Conservation (phyloP, 2,888 invertebrate species). For the Amphipoea oculea region DNA sequence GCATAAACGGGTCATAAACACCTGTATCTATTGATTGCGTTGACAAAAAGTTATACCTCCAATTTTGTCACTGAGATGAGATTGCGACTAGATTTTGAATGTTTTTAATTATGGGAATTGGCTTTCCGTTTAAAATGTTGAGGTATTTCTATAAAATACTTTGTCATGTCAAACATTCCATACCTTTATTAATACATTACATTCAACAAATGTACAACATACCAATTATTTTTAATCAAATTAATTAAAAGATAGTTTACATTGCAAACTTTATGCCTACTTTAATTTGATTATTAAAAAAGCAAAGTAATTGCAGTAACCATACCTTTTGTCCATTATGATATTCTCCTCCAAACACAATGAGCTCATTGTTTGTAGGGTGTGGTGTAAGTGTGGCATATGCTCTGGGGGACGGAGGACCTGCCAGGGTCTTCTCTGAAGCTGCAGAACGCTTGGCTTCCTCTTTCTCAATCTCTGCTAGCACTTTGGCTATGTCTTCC, state of each 20-base stretch:
- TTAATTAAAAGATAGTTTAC: not conserved
- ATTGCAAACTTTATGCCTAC: not conserved
- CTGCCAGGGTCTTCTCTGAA: slow-evolving; percentile 90
- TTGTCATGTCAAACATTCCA: no score
- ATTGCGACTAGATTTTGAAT: no score
- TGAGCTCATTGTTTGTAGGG: slow-evolving; percentile 95
- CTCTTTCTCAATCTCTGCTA: slow-evolving; percentile 94
- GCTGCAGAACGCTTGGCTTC: slow-evolving; percentile 93
- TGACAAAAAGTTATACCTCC: no score
- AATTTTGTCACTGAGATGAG: no score
- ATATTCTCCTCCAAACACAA: slow-evolving; percentile 98
- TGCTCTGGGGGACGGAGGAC: slow-evolving; percentile 93
- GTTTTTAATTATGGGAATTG: no score
- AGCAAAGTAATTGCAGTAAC: not conserved
- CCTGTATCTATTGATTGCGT: no score
- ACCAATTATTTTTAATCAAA: not conserved
- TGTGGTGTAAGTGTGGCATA: slow-evolving; percentile 95
- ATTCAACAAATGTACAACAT: no score
- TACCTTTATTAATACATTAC: no score
- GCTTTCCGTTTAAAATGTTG: no score
- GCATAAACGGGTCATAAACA: no score
- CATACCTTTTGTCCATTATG: slow-evolving; percentile 95
- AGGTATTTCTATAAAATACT: no score
- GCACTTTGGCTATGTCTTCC: slow-evolving; percentile 95
- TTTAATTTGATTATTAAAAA: not conserved